These are phyloP conservation scores for Neodiprion fabricii DNA, from an alignment of 1,140 invertebrate genomes.

Conservation along the genomic window DNA sequence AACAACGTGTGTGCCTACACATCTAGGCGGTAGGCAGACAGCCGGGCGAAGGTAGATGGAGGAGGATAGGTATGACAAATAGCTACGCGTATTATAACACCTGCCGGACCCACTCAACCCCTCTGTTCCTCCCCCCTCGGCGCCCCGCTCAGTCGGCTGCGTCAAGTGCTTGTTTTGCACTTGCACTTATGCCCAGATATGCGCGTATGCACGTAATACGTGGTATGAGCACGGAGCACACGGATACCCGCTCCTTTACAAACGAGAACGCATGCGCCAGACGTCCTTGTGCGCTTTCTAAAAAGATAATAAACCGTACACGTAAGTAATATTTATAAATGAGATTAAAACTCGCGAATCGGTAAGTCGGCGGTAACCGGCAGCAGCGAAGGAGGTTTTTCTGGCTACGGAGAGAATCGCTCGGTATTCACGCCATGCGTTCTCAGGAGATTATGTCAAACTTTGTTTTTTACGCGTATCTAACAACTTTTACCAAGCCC, in stretches of 20 bases:
- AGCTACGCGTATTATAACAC: conserved; percentile 4
- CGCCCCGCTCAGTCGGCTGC: background rate
- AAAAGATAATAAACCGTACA: conserved; percentile 30
- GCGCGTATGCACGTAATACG: no score
- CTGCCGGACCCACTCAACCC: background rate
- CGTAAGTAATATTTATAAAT: conserved; percentile 9
- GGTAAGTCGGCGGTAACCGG: conserved; percentile 18
- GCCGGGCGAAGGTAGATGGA: no score
- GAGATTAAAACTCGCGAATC: background rate
- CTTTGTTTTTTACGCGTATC: no score
- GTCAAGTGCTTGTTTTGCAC: conserved; percentile 7
- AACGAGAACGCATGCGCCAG: conserved; percentile 14
- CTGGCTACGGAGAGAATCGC: no score
- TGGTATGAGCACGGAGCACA: no score
- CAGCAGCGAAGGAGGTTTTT: no score
- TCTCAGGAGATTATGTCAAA: no score
- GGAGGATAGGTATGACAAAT: background rate
- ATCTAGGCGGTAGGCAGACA: no score
- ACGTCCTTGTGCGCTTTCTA: conserved; percentile 34
- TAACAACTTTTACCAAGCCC: no score
- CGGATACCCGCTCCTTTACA: no score
- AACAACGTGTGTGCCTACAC: no score
- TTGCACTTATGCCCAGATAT: background rate
- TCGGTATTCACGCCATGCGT: no score
- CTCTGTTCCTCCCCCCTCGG: background rate